Conservation (phyloP, 1,140 invertebrate species). For the Drosophila athabasca region DNA sequence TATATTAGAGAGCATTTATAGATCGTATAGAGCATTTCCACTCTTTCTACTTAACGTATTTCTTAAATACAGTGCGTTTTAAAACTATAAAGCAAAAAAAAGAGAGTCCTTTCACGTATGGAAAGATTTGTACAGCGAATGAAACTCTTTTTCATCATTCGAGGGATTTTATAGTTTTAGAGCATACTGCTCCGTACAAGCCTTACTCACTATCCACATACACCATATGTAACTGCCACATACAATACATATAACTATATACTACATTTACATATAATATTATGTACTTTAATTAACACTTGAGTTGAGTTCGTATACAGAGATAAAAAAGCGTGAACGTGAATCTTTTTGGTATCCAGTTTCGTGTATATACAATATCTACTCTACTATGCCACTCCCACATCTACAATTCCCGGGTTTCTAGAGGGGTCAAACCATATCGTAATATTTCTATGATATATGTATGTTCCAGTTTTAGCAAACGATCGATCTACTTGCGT, state of each 20-base stretch:
- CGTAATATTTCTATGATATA: constrained; percentile 50
- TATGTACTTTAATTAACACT: constrained; percentile 3
- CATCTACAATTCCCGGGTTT: constrained; percentile 26
- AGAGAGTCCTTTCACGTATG: no score
- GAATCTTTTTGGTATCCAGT: constrained; percentile 30
- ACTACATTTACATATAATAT: no score
- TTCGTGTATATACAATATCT: constrained; percentile 35
- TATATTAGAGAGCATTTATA: constrained; percentile 8
- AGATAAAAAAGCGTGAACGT: constrained; percentile 5
- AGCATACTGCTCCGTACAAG: constrained; percentile 13
- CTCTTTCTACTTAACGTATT: constrained; percentile 1
- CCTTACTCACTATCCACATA: constrained; percentile 12
- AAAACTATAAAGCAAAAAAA: constrained; percentile 3
- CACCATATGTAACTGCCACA: constrained; percentile 42
- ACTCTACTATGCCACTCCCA: constrained; percentile 26
- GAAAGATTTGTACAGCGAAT: no score
- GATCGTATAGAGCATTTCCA: constrained; percentile 13
- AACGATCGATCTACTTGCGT: constrained; percentile 39
- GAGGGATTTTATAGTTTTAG: constrained; percentile 1
- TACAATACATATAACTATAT: constrained; percentile 21
- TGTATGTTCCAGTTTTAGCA: constrained; percentile 42
- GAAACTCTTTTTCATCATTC: not conserved
- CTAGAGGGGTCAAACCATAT: constrained; percentile 43
- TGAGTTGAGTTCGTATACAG: constrained; percentile 34
- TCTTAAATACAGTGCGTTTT: constrained; percentile 20